Evolutionary conservation across 2,888 invertebrate species (phyloP).

Genomic region (Diadegma fenestrale): DNA sequence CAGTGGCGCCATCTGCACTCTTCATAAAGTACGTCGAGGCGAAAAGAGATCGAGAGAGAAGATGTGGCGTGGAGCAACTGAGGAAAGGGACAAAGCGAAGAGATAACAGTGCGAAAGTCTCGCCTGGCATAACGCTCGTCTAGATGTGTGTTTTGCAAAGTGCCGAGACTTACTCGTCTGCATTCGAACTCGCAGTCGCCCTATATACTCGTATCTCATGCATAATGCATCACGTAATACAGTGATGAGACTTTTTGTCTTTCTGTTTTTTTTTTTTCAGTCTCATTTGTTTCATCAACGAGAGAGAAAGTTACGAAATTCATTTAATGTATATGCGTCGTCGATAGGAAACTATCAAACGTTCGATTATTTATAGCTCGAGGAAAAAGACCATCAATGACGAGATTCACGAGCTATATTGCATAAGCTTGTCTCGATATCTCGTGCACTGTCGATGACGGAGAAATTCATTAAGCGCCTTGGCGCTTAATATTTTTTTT

Average conservation of each 20-base stretch:
- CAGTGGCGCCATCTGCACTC: slow-evolving; percentile 48
- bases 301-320: slow-evolving; percentile 60
- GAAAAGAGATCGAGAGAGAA: not conserved
- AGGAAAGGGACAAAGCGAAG: slow-evolving; percentile 13
- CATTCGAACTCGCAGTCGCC: not conserved
- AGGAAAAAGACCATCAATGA: slow-evolving; percentile 19
- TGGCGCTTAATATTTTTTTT: not conserved
- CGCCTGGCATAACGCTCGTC: slow-evolving; percentile 23
- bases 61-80: not conserved
- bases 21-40: slow-evolving; percentile 8
- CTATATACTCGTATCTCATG: not conserved
- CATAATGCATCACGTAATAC: slow-evolving; percentile 31
- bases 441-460: not conserved
- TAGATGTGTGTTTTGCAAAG: slow-evolving; percentile 41
- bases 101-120: slow-evolving; percentile 47
- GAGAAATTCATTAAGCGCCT: not conserved
- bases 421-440: slow-evolving; percentile 35
- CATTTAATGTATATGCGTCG: not conserved
- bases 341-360: slow-evolving; percentile 41
- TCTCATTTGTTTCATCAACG: slow-evolving; percentile 13
- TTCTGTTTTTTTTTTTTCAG: not conserved
- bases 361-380: slow-evolving; percentile 55
- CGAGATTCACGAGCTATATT: slow-evolving; percentile 35
- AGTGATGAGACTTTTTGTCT: slow-evolving; percentile 21
- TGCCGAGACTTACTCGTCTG: slow-evolving; percentile 46